Percentiles rank a stretch among this genome's conserved stretches.
Evolutionary conservation across 2,113 vertebrate species (phyloP).

Genomic region (Campylomormyrus numenius): DNA sequence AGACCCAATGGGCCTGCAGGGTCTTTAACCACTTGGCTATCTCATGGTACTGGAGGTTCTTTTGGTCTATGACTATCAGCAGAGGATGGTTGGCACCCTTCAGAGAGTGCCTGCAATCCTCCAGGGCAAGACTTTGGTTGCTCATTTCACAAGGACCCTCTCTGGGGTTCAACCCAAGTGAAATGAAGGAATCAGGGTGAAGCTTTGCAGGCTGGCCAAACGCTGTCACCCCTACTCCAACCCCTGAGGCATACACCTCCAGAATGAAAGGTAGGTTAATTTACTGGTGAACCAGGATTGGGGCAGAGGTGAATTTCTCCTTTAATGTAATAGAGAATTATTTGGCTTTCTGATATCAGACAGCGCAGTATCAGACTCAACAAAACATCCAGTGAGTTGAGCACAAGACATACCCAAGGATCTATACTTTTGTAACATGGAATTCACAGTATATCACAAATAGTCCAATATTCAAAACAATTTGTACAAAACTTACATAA

Average conservation of each 20-base stretch:
- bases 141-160: neutral
- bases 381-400: neutral
- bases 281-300: neutral
- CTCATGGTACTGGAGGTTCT: neutral
- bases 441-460: neutral
- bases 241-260: neutral
- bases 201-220: neutral
- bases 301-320: neutral
- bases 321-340: neutral
- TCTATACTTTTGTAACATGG: neutral
- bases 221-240: neutral
- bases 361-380: neutral
- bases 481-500: neutral
- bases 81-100: neutral
- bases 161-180: neutral
- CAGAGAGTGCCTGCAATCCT: neutral
- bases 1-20: neutral
- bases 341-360: neutral
- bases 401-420: neutral
- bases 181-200: neutral
- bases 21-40: neutral
- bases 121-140: neutral
- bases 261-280: neutral
- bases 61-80: neutral
- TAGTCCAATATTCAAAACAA: neutral